A percentile compares a stretch with the other conserved stretches of the same genome.
phyloP scores from a whole-genome alignment of 2,888 invertebrate species.

The Ptycholaimellus sp. region DNA sequence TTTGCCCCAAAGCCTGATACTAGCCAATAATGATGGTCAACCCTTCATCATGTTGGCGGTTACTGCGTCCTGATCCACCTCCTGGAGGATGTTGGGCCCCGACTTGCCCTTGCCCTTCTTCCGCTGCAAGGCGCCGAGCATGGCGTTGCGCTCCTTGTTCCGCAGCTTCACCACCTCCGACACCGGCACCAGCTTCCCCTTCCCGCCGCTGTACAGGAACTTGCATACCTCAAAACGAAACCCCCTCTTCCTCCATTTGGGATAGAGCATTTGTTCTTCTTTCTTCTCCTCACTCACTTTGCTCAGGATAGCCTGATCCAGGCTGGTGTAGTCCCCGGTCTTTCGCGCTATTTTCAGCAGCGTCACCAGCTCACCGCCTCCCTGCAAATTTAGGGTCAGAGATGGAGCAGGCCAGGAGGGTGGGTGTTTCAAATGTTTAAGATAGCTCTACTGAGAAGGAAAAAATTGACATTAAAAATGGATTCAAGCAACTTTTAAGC shows the following conservation, averaged over 20 bases:
- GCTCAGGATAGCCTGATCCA: constrained; percentile 15
- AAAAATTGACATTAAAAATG: too few species aligned
- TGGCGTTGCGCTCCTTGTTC: constrained; percentile 46
- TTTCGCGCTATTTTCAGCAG: constrained; percentile 15
- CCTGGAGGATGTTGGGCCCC: constrained; percentile 22
- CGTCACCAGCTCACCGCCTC: constrained; percentile 14
- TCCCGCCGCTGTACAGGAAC: constrained; percentile 72
- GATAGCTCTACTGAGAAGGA: too few species aligned
- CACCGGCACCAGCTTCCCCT: constrained; percentile 65
- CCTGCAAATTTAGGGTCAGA: too few species aligned
- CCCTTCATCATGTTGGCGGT: constrained; percentile 9
- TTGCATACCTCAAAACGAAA: constrained; percentile 48
- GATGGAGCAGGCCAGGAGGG: too few species aligned
- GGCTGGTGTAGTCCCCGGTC: constrained; percentile 14
- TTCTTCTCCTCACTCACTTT: constrained; percentile 36
- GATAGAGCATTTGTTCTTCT: not conserved
- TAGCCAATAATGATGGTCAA: not conserved
- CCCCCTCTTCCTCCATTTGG: too few species aligned
- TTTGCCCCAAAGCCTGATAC: not conserved
- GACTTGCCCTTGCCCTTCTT: constrained; percentile 20
- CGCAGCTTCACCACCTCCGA: constrained; percentile 59
- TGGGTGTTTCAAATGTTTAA: too few species aligned
- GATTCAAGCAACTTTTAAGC: constrained; percentile 17
- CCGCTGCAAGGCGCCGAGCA: constrained; percentile 12
- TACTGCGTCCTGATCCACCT: constrained; percentile 17